Base-by-base conservation (phyloP, 92 coral and sea anemone genomes). In the Epizoanthus stellaris region DNA sequence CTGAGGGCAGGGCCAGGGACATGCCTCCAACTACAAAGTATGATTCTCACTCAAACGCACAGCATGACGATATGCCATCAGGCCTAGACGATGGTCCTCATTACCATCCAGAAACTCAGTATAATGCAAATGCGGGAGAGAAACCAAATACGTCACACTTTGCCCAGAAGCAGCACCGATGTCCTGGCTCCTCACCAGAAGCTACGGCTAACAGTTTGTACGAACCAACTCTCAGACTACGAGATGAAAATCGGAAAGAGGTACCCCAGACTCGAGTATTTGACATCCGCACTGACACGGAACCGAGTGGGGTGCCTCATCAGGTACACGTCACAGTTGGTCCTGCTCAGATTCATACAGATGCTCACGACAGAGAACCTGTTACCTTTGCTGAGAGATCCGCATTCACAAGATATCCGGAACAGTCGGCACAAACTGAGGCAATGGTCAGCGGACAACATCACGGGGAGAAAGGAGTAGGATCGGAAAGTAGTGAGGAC, bases 401-500 rank as follows among this genome's bases (percentile, higher is more conserved):
- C 13, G 56, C 56, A 52, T 52, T 52, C 56, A 52, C 14, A 52
- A 9, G 56, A 7, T 52, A 52, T 52, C 56, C 56, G 12, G 56
- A 52, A 0, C 13, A 12, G 56, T 52, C 56, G 10, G 56, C 56
- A 9, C 56, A 52, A 3, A 52, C 13, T 10, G 56, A 52, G 10
- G 14, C 56, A 52, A 9, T 52, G 56, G 14, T 52, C 56, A 52
- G 12, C 56, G 56, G 56, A 11, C 56, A 52, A 15, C 56, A 52
- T 52, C 14, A 52, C 11, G 56, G 14, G 56, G 42, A 39, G n/a
- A 59, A 38, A 36, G 34, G 20, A n/a, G 20, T 61, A 6, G 42
- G 80, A 21, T 73, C 80, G 65, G 83, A 79, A 12, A 79, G 73
- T 15, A 79, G 83, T 20, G 83, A 79, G 38, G 83, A 79, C 42